Conservation (phyloP, 2,797 vertebrate genomes). For the Microhierax caerulescens region DNA sequence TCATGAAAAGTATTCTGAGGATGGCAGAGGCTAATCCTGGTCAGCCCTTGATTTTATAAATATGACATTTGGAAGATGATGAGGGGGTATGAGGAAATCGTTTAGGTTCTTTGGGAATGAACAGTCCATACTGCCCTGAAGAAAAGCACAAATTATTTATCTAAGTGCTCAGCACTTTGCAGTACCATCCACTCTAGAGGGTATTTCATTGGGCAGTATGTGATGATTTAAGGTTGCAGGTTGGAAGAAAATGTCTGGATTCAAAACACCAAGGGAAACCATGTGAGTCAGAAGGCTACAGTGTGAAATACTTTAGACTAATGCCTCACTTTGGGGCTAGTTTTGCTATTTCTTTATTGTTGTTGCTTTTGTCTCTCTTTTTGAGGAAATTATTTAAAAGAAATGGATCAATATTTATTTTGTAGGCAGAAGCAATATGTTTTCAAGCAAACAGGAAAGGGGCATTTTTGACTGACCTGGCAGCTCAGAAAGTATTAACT, state of each 20-base stretch:
- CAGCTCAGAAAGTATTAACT: not conserved
- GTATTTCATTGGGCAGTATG: not conserved
- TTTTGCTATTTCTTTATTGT: not conserved
- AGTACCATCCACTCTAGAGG: not conserved
- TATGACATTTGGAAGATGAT: not conserved
- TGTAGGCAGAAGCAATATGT: not conserved
- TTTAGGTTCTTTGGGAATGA: constrained; percentile 12
- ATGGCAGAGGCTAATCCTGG: not conserved
- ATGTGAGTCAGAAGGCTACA: not conserved
- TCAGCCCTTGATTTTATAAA: not conserved
- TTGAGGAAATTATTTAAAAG: not conserved
- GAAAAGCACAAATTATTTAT: constrained; percentile 62
- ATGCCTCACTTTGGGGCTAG: not conserved
- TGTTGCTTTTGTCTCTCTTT: not conserved
- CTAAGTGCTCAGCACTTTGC: constrained; percentile 20
- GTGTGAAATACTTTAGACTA: not conserved
- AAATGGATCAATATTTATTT: not conserved
- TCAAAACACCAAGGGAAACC: not conserved
- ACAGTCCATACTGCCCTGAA: constrained; percentile 13
- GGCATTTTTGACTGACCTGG: not conserved
- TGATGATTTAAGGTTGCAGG: not conserved
- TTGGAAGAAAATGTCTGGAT: constrained; percentile 26
- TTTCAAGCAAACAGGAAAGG: not conserved
- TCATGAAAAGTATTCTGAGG: not conserved
- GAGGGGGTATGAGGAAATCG: not conserved